Base-by-base conservation (phyloP, 2,888 invertebrate genomes). In the Drosophila tripunctata region DNA sequence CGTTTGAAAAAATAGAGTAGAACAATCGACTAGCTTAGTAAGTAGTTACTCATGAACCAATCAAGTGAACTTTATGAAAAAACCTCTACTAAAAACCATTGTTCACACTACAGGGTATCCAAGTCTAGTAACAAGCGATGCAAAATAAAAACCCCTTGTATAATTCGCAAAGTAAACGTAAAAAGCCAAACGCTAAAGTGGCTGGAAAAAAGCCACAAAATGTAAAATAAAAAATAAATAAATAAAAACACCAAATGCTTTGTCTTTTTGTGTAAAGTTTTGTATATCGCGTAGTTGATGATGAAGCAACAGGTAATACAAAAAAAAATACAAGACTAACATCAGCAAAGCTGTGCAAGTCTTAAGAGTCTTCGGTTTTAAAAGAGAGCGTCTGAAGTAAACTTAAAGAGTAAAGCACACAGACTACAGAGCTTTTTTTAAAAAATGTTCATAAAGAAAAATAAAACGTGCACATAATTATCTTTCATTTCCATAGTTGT, bases 281-380 rank as follows among this genome's bases (percentile, higher is more conserved):
- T 65, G 4, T 22, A 40, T 64, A 55, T 22, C 36, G 35, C 8
- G 14, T 14, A 38, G 17, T 41, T 67, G 41, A 52, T 38, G 64
- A 64, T 79, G 68, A 67, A 65, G 82, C 82, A 79, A 80, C 77
- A 79, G 62, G 54, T 60, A 72, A 50, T 19, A 22, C 31, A 57
- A 48, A 54, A 58, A 45, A 48, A 22, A 24, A 21, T 8, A 8
- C 12, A 33, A 19, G 3, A 54, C 24, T 2, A 44, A 10, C 15
- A 40, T 19, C 36, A 17, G 35, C 1, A 47, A 58, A 45, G 22
- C 40, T 40, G 17, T 17, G 52, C 41, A 51, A 41, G 47, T 31
- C 17, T 24, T 22, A 43, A 54, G 65, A 64, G 27, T 41, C 21
- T 6, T 8, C 2, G n/a, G 7, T 17, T 22, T 8, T 10, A 31